phyloP scores from a whole-genome alignment of 2,113 vertebrate species.

The Megaceryle torquata region DNA sequence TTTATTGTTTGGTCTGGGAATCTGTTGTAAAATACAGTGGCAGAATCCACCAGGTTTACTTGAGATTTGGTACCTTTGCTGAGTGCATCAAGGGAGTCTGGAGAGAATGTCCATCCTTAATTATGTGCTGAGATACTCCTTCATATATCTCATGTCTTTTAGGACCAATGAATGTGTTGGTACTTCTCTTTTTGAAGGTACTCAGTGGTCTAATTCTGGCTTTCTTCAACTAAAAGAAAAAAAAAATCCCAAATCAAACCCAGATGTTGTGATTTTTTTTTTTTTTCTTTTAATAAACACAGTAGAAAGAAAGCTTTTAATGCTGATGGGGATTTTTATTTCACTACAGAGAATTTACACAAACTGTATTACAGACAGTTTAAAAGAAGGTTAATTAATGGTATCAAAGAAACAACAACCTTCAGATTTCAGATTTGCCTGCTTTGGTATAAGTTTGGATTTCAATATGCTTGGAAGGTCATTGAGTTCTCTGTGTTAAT shows the following conservation, averaged over 20 bases:
- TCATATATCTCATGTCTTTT: neutral
- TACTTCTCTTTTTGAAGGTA: neutral
- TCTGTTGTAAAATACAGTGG: neutral
- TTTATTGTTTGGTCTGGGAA: neutral
- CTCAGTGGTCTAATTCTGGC: neutral
- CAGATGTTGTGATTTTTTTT: neutral
- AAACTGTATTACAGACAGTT: neutral
- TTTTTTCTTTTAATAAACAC: neutral
- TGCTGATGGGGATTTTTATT: neutral
- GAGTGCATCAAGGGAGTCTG: neutral
- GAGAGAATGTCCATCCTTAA: neutral
- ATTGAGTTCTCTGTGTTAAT: neutral
- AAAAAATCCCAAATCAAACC: neutral
- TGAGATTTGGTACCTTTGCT: neutral
- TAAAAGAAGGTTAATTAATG: neutral
- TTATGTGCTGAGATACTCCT: neutral
- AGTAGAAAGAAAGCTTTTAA: neutral
- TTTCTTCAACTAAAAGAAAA: neutral
- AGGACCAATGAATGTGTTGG: neutral
- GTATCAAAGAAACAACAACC: neutral
- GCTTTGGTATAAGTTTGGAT: neutral
- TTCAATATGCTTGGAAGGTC: neutral
- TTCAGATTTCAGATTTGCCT: neutral
- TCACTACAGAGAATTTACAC: neutral
- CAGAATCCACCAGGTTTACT: neutral